Conservation (phyloP, 2,797 vertebrate genomes). For the Pyrocephalus nanus region DNA sequence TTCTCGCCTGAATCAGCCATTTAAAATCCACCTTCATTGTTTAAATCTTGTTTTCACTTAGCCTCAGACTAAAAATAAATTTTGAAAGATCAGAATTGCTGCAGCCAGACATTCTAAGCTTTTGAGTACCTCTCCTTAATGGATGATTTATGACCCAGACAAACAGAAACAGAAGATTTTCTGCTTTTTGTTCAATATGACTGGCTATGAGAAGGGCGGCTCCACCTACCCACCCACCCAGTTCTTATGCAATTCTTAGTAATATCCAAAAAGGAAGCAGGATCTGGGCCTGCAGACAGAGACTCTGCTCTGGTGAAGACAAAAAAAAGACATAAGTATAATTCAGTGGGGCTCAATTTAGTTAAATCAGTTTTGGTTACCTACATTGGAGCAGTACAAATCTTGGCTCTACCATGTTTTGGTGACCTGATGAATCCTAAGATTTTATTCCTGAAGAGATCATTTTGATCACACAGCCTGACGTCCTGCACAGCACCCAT, state of each 20-base stretch:
- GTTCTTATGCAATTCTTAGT: constrained; percentile 10
- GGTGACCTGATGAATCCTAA: neutral
- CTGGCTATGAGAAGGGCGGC: neutral
- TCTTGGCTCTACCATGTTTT: neutral
- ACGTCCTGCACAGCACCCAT: neutral
- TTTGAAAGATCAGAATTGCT: neutral
- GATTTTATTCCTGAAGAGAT: neutral
- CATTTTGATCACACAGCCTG: neutral
- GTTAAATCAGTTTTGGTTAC: neutral
- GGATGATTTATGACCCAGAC: neutral
- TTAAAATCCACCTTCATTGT: neutral
- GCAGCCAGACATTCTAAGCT: neutral
- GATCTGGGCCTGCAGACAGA: neutral
- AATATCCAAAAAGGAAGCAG: neutral
- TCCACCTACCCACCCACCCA: neutral
- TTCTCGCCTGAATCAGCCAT: neutral
- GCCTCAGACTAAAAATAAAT: constrained; percentile 9
- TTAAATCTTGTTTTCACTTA: constrained; percentile 24
- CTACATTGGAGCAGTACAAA: neutral
- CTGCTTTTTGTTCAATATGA: neutral
- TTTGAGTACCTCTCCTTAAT: neutral
- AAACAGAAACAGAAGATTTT: constrained; percentile 6
- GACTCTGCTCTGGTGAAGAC: neutral
- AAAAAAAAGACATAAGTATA: neutral
- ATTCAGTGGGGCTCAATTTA: neutral